Evolutionary conservation across 2,888 invertebrate genomes (phyloP), one percentile per base, ranked within the genome.

Genomic region (Teleogryllus oceanicus): DNA sequence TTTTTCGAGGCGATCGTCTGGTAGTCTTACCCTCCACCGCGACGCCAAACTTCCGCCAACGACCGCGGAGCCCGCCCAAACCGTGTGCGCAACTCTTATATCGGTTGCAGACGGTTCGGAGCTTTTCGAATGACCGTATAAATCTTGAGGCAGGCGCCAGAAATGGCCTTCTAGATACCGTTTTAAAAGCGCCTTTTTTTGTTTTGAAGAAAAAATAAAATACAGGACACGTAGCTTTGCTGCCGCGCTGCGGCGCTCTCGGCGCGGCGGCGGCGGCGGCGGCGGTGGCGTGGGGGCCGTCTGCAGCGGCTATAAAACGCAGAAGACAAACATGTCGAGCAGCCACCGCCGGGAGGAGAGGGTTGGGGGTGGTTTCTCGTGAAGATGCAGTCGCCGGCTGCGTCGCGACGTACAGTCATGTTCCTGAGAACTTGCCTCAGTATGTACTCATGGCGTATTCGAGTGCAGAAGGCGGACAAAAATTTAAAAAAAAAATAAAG

Each of bases 171-270:
- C 62, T 62, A 13, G 62, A 62, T 62, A 62, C 62, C 16, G 62
- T 62, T 62, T 62, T 62, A 62, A 62, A 62, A 62, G 62, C 62
- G 62, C 62, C 13, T 62, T 62, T n/a, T 62, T n/a, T 62, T 62
- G 13, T 62, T 62, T 62, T 62, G n/a, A 62, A 18, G n/a, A 62
- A 62, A 62, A 62, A 62, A 62, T 62, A n/a, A 62, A 62, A 18
- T 62, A n/a, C 16, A 62, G 62, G n/a, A 62, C 62, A 62, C 62
- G 62, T 62, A 62, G 62, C 62, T 13, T 37, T 37, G 37, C 37
- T 37, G 37, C 37, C 5, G 37, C 37, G 37, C 37, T 8, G 37
- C 37, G 0, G 37, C 37, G 24, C 24, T 37, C 4, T 4, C 37
- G 37, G 8, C 37, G 37, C 37, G 24, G 24, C 24, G 24, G 24